These are phyloP conservation scores for Barypeithes pellucidus DNA, from an alignment of 2,888 invertebrate species.

Conservation along the genomic window DNA sequence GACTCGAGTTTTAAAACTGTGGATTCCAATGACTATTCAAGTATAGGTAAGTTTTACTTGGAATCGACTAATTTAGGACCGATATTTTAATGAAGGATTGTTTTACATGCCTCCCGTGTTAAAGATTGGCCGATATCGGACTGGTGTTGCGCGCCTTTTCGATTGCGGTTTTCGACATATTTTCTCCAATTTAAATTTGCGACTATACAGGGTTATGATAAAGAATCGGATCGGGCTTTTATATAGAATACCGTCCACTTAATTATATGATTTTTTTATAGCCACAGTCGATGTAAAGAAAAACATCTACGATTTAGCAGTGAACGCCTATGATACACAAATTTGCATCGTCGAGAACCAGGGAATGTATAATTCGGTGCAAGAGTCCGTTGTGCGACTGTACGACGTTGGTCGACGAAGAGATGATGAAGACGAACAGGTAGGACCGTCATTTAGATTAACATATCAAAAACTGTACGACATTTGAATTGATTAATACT, in stretches of 20 bases:
- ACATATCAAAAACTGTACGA: too few relatives aligned
- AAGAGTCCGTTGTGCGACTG: conserved; percentile 91
- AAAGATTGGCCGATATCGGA: too few relatives aligned
- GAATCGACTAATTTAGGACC: too few relatives aligned
- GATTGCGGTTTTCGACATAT: too few relatives aligned
- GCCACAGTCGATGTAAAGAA: conserved; percentile 95
- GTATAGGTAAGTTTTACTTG: conserved; percentile 79
- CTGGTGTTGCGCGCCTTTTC: too few relatives aligned
- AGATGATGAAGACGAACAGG: conserved; percentile 92
- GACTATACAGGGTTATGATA: too few relatives aligned
- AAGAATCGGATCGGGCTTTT: too few relatives aligned
- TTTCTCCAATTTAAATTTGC: too few relatives aligned
- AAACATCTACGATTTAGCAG: conserved; percentile 89
- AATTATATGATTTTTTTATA: conserved; percentile 62
- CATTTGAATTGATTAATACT: too few relatives aligned
- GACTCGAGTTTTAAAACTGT: conserved; percentile 96
- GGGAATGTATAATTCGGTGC: conserved; percentile 86
- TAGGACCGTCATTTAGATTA: conserved; percentile 37
- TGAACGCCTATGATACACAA: conserved; percentile 88
- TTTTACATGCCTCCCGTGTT: too few relatives aligned
- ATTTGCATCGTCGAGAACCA: conserved; percentile 94
- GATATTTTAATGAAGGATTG: too few relatives aligned
- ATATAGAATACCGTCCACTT: too few relatives aligned
- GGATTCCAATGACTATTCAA: conserved; percentile 94
- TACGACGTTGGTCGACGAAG: conserved; percentile 93